phyloP scores from a whole-genome alignment of 2,888 invertebrate genomes.

The Clusia tigrina region DNA sequence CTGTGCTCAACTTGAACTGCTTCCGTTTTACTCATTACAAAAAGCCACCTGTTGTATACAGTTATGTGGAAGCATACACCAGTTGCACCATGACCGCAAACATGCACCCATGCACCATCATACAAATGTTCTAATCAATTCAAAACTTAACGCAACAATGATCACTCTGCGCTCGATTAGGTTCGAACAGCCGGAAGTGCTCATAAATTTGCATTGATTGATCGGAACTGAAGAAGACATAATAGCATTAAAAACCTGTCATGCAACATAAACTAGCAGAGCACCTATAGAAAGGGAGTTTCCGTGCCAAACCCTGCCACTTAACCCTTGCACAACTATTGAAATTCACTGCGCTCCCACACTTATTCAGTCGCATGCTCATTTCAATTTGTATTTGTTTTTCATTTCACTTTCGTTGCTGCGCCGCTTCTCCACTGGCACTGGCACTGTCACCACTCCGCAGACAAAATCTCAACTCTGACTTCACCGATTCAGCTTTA shows the following conservation, averaged over 20 bases:
- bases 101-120: too few species aligned
- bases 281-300: conserved; percentile 20
- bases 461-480: conserved; percentile 94
- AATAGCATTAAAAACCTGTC: conserved; percentile 9
- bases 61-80: too few species aligned
- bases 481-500: conserved; percentile 92
- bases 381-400: too few species aligned
- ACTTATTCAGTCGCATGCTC: too few species aligned
- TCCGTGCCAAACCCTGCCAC: conserved; percentile 10
- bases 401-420: too few species aligned
- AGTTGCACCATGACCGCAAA: too few species aligned
- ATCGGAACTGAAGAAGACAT: conserved; percentile 24
- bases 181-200: conserved; percentile 38
- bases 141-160: conserved; percentile 17
- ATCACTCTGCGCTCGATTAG: conserved; percentile 39
- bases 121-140: conserved; percentile 12
- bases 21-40: too few species aligned
- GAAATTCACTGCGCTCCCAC: too few species aligned
- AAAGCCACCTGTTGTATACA: too few species aligned
- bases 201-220: conserved; percentile 42
- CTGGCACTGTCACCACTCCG: conserved; percentile 12
- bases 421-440: not conserved
- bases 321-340: conserved; percentile 29
- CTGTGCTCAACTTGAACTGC: too few species aligned
- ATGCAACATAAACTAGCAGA: conserved; percentile 12